Evolutionary conservation across 2,113 vertebrate species (phyloP).

Genomic region (Baryphthengus martii): DNA sequence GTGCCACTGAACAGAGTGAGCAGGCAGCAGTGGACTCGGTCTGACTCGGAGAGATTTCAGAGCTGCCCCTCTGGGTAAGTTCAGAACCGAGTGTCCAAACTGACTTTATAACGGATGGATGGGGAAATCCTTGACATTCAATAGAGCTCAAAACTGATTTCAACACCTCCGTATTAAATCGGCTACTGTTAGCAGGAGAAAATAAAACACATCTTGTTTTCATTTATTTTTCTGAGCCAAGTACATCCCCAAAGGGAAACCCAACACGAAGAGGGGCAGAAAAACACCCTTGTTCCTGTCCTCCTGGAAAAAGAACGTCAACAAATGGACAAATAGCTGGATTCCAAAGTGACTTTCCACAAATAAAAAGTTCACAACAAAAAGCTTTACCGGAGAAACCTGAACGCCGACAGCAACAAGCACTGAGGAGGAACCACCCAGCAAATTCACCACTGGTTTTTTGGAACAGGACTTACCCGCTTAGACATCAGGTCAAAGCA

Average conservation of each 20-base stretch:
- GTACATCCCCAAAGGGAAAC: neutral
- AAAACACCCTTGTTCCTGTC: neutral
- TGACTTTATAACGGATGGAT: neutral
- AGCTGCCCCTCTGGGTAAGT: neutral
- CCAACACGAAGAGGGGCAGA: neutral
- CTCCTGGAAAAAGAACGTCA: neutral
- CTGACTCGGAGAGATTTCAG: neutral
- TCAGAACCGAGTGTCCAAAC: neutral
- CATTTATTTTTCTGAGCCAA: neutral
- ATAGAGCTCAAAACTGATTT: neutral
- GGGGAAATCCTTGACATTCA: neutral
- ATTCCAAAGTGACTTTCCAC: neutral
- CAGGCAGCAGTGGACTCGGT: neutral
- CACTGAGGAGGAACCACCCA: neutral
- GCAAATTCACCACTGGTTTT: neutral
- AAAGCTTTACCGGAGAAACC: neutral
- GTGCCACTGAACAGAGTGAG: neutral
- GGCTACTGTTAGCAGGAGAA: neutral
- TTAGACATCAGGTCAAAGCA: slow-evolving; percentile 86
- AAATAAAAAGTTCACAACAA: neutral
- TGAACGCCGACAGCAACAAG: neutral
- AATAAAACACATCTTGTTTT: neutral
- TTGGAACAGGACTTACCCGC: slow-evolving; percentile 74
- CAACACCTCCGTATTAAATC: neutral
- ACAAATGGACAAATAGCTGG: neutral